Percentiles rank a stretch among this genome's conserved stretches.
Conservation (phyloP, 2,888 invertebrate genomes). For the Dryocosmus kuriphilus region DNA sequence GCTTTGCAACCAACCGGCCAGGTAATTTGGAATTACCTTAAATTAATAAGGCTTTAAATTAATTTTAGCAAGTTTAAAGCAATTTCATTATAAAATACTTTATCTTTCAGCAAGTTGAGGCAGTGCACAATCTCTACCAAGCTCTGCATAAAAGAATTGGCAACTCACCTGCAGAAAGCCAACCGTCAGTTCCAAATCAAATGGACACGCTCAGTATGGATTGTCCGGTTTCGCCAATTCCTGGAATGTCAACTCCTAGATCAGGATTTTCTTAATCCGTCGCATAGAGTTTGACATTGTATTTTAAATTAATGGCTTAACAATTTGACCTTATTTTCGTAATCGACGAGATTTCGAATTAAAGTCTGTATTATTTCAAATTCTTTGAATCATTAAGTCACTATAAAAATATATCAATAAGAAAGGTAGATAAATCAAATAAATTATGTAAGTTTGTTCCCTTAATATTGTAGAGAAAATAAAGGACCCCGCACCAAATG, state of each 20-base stretch:
- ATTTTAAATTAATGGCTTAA: neutral
- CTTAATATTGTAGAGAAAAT: conserved; percentile 1
- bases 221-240: conserved; percentile 89
- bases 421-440: neutral
- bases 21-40: conserved; percentile 65
- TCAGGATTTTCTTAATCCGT: conserved; percentile 46
- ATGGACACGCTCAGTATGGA: conserved; percentile 85
- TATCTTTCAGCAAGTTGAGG: conserved; percentile 85
- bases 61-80: neutral
- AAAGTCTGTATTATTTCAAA: neutral
- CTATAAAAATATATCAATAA: neutral
- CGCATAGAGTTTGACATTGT: neutral
- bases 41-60: neutral
- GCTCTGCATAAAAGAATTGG: conserved; percentile 89
- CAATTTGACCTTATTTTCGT: neutral
- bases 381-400: too few relatives aligned
- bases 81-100: conserved; percentile 20
- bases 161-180: conserved; percentile 80
- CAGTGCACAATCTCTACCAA: conserved; percentile 89
- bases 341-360: neutral
- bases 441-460: neutral
- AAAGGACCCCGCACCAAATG: too few relatives aligned
- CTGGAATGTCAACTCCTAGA: conserved; percentile 86
- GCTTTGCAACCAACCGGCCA: conserved; percentile 83
- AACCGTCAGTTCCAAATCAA: conserved; percentile 81